These are phyloP conservation scores for Ondatra zibethicus DNA, from an alignment of 2,113 vertebrate genomes.

Conservation along the genomic window DNA sequence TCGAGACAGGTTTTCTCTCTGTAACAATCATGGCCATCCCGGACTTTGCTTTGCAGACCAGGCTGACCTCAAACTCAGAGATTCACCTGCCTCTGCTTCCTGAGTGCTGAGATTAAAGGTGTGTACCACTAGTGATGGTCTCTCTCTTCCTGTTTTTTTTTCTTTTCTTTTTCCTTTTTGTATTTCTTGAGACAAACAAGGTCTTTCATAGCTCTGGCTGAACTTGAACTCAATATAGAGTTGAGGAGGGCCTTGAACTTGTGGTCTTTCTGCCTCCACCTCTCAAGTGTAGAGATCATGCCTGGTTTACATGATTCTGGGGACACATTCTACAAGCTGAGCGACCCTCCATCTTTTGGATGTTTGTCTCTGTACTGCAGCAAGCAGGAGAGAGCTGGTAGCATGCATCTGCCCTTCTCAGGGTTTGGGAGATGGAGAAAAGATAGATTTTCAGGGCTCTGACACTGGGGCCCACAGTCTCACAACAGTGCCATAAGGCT, in stretches of 20 bases:
- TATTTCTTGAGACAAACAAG: background rate
- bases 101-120: background rate
- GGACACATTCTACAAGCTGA: background rate
- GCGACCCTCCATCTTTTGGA: no score
- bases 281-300: background rate
- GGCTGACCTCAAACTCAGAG: background rate
- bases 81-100: background rate
- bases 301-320: background rate
- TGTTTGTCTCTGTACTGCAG: background rate
- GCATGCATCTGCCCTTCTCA: background rate
- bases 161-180: background rate
- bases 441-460: fast-evolving
- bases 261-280: background rate
- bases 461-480: background rate
- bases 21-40: background rate
- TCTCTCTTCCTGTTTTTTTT: background rate
- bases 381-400: background rate
- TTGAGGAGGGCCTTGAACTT: background rate
- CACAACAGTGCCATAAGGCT: background rate
- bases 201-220: background rate
- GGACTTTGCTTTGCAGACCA: background rate
- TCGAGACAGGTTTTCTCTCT: background rate
- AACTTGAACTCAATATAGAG: background rate
- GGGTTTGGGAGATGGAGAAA: background rate
- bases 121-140: background rate